Evolutionary conservation across 2,888 invertebrate genomes (phyloP), one percentile per base, ranked within the genome.

Genomic region (Pseudolycoriella hygida): DNA sequence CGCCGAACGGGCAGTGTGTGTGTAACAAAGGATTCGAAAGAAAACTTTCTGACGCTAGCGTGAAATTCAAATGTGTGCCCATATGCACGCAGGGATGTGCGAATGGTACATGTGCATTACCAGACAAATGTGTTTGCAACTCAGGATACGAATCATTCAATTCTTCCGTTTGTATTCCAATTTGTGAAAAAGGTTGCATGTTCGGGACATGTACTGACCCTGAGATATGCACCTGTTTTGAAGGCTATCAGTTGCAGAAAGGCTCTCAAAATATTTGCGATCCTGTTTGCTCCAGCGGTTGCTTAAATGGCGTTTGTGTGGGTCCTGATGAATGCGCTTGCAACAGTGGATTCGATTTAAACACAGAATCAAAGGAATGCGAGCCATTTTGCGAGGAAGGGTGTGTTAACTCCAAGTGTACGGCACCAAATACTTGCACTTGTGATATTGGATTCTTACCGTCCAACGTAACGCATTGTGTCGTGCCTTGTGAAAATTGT

Each of bases 121-220:
- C 43, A 3, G 43, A 34, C n/a, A 3, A 31, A 43, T 43, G 43
- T 34, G 43, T 30, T n/a, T 34, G 43, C 17, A 12, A 43, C 8
- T 12, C 12, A 2, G 43, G 43, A 2, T 32, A 34, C 17, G 14
- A 6, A n/a, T 25, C 25, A 25, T 4, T 25, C 5, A 25, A 25
- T 8, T n/a, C 31, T 15, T 18, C 14, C 8, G 17, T 18, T 17
- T 43, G 43, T 14, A 18, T 32, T 43, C 43, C 43, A 11, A 8
- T 32, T 34, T 43, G 43, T 8, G 6, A 30, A 12, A 17, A 31
- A 6, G 12, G 6, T 14, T 40, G 15, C 17, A 17, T 37, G 1
- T 32, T 32, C 31, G 43, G 43, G 4, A 18, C 17, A 8, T 43
- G 43, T 10, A 32, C 18, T 8, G 18, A 43, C n/a, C 43, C 43